Evolutionary conservation across 1,140 invertebrate species (phyloP), one percentile per base, ranked within the genome.

Genomic region (Rhagoletis pomonella): DNA sequence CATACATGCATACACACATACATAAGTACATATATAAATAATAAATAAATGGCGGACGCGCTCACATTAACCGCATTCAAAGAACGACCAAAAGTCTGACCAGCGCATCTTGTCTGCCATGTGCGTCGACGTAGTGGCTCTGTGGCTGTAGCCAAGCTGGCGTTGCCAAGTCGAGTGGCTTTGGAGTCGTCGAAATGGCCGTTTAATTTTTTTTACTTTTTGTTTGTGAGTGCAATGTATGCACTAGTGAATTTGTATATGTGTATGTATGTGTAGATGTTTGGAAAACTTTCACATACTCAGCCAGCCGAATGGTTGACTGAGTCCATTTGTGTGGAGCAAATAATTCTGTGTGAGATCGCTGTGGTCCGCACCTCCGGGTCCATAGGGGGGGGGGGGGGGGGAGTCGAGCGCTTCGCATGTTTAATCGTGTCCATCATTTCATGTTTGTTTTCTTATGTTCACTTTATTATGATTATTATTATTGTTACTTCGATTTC

Each of bases 401-500:
- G 50, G 50, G 10, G 50, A 10, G 10, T 5, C 5, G 5, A 55
- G 10, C 50, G 29, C 6, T 73, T 44, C 42, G 67, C 67, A 73
- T 73, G 67, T 73, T 73, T 73, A 73, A 29, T 67, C 64, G 39
- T 10, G 64, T 67, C 64, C 19, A 29, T 67, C 64, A 67, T 42
- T 67, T 67, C 64, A 42, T 67, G 64, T 67, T 29, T 73, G 0
- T 10, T 47, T 47, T 39, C 64, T 39, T n/a, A 39, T 39, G 6
- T 67, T 67, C 44, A 1, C 42, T 47, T 47, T 39, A 5, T 39
- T n/a, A 39, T 39, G 7, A 19, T 65, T 73, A 73, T 73, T 47
- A 73, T 44, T 47, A 73, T 73, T 47, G 17, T 73, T 73, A 73
- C 67, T 73, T 73, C 67, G 42, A 73, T 73, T 73, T n/a, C 39